Conservation (phyloP, 2,113 vertebrate species). For the Oryzias javanicus region DNA sequence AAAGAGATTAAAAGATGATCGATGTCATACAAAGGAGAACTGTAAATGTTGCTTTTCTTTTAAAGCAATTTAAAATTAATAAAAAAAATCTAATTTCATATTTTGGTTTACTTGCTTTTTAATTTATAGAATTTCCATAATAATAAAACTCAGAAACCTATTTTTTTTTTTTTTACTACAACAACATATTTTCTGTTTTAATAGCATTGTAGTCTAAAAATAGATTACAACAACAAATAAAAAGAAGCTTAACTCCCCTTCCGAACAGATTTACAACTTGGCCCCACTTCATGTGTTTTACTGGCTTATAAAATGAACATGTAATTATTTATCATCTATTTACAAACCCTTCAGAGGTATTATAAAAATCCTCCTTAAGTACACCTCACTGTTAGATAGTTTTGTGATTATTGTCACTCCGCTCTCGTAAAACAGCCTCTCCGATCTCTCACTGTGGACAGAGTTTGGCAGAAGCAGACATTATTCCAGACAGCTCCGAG, state of each 20-base stretch:
- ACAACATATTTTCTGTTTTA: too few species aligned
- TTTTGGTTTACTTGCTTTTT: too few species aligned
- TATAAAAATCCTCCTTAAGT: constrained; percentile 17
- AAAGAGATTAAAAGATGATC: too few species aligned
- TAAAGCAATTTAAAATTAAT: too few species aligned
- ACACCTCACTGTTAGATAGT: constrained; percentile 5
- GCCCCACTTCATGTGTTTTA: constrained; percentile 1
- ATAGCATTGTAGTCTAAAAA: too few species aligned
- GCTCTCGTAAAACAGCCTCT: constrained; percentile 34
- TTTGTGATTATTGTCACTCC: constrained; percentile 25
- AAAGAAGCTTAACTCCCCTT: neutral
- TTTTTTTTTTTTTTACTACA: too few species aligned
- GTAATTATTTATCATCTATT: constrained; percentile 27
- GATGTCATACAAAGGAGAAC: too few species aligned
- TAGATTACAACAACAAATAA: neutral
- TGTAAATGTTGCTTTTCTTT: too few species aligned
- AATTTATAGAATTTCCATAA: too few species aligned
- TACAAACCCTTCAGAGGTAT: constrained; percentile 13
- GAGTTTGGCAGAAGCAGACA: constrained; percentile 48
- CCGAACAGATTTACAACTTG: constrained; percentile 7
- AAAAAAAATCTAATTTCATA: too few species aligned
- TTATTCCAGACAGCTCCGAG: constrained; percentile 57
- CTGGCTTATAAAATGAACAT: constrained; percentile 5
- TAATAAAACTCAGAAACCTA: too few species aligned
- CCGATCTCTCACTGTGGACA: constrained; percentile 18